Conservation (phyloP, 35 echinoderm and acorn worm genomes). For the Eucidaris tribuloides region DNA sequence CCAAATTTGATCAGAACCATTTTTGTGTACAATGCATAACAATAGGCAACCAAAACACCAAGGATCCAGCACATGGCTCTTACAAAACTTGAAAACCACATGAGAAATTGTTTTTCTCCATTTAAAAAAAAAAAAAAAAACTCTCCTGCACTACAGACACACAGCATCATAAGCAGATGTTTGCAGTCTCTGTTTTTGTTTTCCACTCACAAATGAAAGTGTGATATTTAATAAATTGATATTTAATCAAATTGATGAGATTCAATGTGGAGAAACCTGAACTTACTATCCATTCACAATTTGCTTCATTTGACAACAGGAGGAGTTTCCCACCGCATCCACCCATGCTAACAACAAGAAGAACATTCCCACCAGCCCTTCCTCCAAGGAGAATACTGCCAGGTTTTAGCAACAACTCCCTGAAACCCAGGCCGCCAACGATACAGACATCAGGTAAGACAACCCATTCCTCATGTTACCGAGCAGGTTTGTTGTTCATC, state of each 20-base stretch:
- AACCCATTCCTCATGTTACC: no score
- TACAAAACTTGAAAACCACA: no score
- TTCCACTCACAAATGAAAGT: neutral
- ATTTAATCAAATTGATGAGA: neutral
- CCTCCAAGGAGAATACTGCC: constrained; percentile 65
- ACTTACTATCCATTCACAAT: neutral
- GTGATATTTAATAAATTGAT: neutral
- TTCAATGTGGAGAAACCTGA: no score
- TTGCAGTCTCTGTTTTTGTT: neutral
- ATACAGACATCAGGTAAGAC: constrained; percentile 58
- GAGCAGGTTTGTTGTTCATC: no score
- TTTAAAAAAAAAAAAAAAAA: no score
- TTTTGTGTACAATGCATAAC: neutral
- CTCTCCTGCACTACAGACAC: no score
- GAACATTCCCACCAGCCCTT: constrained; percentile 83
- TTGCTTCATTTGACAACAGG: neutral
- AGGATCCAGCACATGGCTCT: no score
- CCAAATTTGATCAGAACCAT: neutral
- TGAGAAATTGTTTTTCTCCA: no score
- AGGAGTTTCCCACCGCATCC: constrained; percentile 61
- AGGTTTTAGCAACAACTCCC: constrained; percentile 55
- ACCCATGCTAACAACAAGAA: constrained; percentile 67
- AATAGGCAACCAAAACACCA: no score
- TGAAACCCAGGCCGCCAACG: constrained; percentile 64
- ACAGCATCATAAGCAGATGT: neutral